Evolutionary conservation across 2,113 vertebrate species (phyloP), one percentile per base, ranked within the genome.

Genomic region (Lamprologus callipterus): DNA sequence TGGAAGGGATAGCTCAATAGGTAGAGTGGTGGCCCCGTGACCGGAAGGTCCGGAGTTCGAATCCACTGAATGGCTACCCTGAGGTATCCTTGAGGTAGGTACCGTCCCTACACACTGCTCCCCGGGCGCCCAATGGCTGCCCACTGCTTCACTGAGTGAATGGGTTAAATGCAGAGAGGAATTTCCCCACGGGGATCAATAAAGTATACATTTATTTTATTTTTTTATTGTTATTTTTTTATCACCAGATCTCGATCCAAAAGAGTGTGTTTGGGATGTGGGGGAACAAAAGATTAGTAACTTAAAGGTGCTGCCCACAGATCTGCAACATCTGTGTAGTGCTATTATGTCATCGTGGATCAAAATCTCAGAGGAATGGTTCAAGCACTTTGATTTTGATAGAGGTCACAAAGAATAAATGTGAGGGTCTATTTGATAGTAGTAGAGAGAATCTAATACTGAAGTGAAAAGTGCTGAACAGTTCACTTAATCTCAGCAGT

Each of bases 261-360:
- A 19, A 65, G 60, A 65, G 60, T 3, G 1, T 21, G 33, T 65
- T 70, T 70, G 37, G 65, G 65, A 42, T 70, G 37, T 45, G 65
- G 35, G 5, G 37, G 37, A 70, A 70, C 35, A 70, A 70, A 16
- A 70, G 35, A 70, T 45, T 16, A 70, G 65, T 42, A 70, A 42
- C n/a, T 42, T 42, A 8, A 26, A 70, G 65, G n/a, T 2, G 7
- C 65, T 70, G 65, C 11, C 63, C 63, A 40, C 63, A 68, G 35
- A 40, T 68, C 63, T 68, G 63, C 35, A 42, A 70, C 37, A 70
- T 70, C 65, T 42, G 65, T 70, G 65, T 70, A 45, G 5, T 26
- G 37, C 65, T 37, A 12, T 21, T 33, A 13, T 65, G 60, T 37
- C 33, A 37, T 21, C 4, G 4, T 37, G 10, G 33, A 70, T 42